Conservation (phyloP, 2,888 invertebrate species). For the Axea sp. region DNA sequence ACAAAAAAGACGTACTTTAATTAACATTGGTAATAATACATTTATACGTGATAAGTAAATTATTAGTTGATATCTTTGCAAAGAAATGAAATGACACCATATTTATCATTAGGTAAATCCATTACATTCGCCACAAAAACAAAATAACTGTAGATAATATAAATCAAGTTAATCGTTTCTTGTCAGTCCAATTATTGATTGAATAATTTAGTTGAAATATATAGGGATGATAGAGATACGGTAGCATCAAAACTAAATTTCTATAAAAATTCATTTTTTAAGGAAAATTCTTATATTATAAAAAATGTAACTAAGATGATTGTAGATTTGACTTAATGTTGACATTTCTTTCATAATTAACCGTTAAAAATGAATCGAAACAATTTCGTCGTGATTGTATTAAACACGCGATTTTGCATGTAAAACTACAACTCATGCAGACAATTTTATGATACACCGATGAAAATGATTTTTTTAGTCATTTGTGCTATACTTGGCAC, state of each 20-base stretch:
- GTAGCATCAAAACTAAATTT: neutral
- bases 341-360: constrained; percentile 1
- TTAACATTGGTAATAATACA: neutral
- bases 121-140: neutral
- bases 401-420: constrained; percentile 1
- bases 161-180: constrained; percentile 10
- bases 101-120: constrained; percentile 10
- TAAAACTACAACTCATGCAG: constrained; percentile 1
- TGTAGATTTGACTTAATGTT: neutral
- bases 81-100: constrained; percentile 9
- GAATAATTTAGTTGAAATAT: constrained; percentile 15
- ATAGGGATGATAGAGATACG: neutral
- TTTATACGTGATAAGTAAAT: constrained; percentile 10
- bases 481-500: neutral
- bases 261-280: too few species aligned
- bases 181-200: constrained; percentile 15
- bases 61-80: constrained; percentile 1
- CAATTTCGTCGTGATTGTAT: neutral
- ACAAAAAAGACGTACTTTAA: neutral
- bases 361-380: constrained; percentile 15
- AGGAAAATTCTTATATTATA: too few species aligned
- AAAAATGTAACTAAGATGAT: neutral
- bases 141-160: constrained; percentile 3
- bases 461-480: neutral
- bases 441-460: neutral